phyloP scores from a whole-genome alignment of 2,888 invertebrate species.

The Apotomis turbidana region DNA sequence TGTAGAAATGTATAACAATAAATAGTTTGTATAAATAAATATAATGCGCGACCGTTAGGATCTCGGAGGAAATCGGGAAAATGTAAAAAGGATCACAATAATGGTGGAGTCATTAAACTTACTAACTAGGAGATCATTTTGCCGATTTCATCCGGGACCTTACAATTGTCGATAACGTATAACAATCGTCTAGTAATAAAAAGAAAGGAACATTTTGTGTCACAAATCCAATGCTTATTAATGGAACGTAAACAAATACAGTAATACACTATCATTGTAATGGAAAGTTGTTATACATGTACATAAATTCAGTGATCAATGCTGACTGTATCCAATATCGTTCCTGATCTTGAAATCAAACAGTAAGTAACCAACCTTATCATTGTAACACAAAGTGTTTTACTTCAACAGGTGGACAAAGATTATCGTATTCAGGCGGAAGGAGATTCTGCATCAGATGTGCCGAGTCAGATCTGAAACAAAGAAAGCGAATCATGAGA shows the following conservation, averaged over 20 bases:
- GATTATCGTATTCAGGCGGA: conserved; percentile 47
- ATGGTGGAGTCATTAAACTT: conserved; percentile 63
- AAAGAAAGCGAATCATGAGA: conserved; percentile 50
- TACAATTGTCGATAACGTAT: conserved; percentile 56
- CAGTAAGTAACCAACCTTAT: conserved; percentile 47
- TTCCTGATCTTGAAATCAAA: conserved; percentile 49
- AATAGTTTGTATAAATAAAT: conserved; percentile 35
- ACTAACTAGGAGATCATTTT: conserved; percentile 67
- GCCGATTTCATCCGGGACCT: conserved; percentile 68
- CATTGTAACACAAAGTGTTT: conserved; percentile 62
- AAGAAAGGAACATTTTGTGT: conserved; percentile 54
- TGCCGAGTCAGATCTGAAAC: conserved; percentile 72
- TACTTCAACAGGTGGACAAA: conserved; percentile 56
- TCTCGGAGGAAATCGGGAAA: conserved; percentile 72
- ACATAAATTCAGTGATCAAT: conserved; percentile 58
- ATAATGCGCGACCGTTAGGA: conserved; percentile 61
- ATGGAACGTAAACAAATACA: conserved; percentile 65
- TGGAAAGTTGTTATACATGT: conserved; percentile 43
- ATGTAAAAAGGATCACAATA: conserved; percentile 61
- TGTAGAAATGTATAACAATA: conserved; percentile 32
- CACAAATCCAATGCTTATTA: conserved; percentile 56
- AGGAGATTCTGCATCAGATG: conserved; percentile 58
- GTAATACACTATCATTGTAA: conserved; percentile 66
- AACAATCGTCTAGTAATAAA: conserved; percentile 47
- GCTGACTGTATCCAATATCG: conserved; percentile 64